Conservation (phyloP, 2,113 vertebrate species). For the Dasyprocta punctata region DNA sequence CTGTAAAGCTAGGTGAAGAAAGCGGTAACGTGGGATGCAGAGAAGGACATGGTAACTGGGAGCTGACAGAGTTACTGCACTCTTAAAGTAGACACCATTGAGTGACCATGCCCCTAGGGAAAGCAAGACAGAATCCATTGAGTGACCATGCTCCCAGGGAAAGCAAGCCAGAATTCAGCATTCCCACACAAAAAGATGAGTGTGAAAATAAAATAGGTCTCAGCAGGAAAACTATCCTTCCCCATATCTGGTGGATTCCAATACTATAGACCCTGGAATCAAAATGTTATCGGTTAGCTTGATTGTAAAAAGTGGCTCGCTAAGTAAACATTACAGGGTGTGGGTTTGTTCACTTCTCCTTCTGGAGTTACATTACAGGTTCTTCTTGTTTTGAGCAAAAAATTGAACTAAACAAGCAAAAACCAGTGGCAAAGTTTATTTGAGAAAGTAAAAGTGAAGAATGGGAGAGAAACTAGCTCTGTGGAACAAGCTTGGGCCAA, state of each 20-base stretch:
- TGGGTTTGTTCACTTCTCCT: neutral
- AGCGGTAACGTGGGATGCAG: neutral
- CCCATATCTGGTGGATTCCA: neutral
- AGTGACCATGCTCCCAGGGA: neutral
- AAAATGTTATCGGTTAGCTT: neutral
- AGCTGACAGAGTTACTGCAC: neutral
- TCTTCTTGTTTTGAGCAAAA: too few species aligned
- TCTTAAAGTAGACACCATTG: neutral
- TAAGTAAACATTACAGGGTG: neutral
- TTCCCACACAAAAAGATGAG: neutral
- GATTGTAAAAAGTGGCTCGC: neutral
- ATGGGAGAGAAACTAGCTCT: too few species aligned
- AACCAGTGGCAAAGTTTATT: too few species aligned
- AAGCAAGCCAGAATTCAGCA: neutral
- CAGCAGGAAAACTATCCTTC: neutral
- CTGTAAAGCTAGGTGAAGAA: neutral
- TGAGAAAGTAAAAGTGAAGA: too few species aligned
- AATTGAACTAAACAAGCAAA: too few species aligned
- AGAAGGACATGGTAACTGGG: neutral
- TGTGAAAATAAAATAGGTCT: neutral
- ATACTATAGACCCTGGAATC: neutral
- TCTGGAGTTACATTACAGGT: neutral
- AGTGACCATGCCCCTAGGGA: neutral
- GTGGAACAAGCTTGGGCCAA: too few species aligned
- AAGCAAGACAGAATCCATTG: neutral